These are phyloP conservation scores for Lagopus leucura DNA, from an alignment of 2,113 vertebrate species.

Conservation along the genomic window DNA sequence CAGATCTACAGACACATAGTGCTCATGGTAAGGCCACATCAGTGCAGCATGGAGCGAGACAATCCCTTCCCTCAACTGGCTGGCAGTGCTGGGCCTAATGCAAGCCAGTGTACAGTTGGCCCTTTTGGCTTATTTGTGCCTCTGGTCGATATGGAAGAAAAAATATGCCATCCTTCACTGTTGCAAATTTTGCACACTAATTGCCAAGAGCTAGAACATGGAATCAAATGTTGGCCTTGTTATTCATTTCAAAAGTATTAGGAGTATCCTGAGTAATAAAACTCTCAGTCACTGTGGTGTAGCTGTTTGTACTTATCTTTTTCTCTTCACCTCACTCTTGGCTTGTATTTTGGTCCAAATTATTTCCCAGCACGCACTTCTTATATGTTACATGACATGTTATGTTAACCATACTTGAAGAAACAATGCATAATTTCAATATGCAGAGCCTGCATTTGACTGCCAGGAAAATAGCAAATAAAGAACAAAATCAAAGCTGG, in stretches of 20 bases:
- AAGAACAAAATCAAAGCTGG: background rate
- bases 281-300: background rate
- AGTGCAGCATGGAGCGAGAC: background rate
- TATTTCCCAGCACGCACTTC: background rate
- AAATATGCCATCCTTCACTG: background rate
- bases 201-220: background rate
- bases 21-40: background rate
- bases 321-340: slow-evolving; percentile 12
- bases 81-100: background rate
- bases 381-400: slow-evolving; percentile 13
- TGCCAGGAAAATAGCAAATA: slow-evolving; percentile 41
- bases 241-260: background rate
- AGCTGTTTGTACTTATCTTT: slow-evolving; percentile 37
- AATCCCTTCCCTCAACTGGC: background rate
- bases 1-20: background rate
- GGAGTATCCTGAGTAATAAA: background rate
- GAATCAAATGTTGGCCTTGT: background rate
- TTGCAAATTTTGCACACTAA: background rate
- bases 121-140: background rate
- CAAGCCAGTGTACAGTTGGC: background rate
- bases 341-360: background rate
- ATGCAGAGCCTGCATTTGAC: background rate
- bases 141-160: background rate
- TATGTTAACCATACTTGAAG: slow-evolving; percentile 10
- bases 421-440: background rate